These are phyloP conservation scores for Poecile montanus DNA, from an alignment of 2,797 vertebrate genomes.

Conservation along the genomic window DNA sequence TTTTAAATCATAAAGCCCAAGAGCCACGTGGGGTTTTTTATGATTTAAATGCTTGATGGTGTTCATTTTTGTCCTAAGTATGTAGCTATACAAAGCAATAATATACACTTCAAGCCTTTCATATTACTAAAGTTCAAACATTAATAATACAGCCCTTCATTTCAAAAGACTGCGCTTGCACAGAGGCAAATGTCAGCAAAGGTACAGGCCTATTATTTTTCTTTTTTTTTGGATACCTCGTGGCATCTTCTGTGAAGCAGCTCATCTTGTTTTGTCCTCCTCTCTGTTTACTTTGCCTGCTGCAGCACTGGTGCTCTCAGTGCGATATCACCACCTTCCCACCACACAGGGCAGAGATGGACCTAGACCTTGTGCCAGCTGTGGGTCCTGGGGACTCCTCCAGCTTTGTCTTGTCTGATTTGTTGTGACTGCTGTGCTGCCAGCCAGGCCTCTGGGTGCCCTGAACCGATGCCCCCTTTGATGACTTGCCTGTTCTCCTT, in stretches of 20 bases:
- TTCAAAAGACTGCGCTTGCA: neutral
- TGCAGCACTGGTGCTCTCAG: neutral
- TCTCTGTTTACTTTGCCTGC: slow-evolving; percentile 40
- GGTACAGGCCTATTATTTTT: neutral
- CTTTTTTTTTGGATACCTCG: neutral
- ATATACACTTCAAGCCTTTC: neutral
- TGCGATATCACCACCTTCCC: neutral
- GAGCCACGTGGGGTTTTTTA: neutral
- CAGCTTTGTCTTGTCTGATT: slow-evolving; percentile 47
- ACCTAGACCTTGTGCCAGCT: slow-evolving; percentile 51
- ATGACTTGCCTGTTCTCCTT: neutral
- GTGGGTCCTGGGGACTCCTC: slow-evolving; percentile 48
- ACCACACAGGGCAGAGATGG: slow-evolving; percentile 13
- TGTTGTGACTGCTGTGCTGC: slow-evolving; percentile 64
- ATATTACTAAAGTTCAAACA: neutral
- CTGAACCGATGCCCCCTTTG: neutral
- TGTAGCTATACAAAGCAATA: neutral
- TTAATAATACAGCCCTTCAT: neutral
- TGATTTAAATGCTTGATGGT: neutral
- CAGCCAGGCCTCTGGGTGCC: neutral
- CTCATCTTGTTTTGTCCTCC: slow-evolving; percentile 42
- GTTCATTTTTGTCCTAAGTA: neutral
- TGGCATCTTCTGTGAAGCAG: slow-evolving; percentile 11
- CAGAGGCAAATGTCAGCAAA: neutral
- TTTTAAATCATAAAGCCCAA: neutral